phyloP scores from a whole-genome alignment of 2,113 vertebrate species.

The Erinaceus europaeus region DNA sequence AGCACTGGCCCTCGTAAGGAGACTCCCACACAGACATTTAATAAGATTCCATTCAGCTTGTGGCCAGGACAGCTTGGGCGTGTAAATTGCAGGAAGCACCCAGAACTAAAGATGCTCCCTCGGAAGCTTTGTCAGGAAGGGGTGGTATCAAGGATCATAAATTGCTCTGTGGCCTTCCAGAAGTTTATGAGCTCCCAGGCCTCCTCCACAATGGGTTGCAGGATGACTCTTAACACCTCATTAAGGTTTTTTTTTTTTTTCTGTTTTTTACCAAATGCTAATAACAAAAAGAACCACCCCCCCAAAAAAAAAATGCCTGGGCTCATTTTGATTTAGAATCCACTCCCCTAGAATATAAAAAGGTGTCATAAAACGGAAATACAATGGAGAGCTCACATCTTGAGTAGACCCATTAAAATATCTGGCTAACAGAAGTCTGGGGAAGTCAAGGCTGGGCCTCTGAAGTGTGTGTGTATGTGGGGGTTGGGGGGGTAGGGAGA shows the following conservation, averaged over 20 bases:
- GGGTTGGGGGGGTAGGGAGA: too few species aligned
- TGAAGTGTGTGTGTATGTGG: too few species aligned
- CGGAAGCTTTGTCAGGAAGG: constrained; percentile 79
- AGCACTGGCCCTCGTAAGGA: neutral
- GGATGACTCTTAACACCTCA: constrained; percentile 84
- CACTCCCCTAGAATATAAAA: constrained; percentile 80
- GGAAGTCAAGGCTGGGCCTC: constrained; percentile 19
- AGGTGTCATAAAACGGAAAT: constrained; percentile 83
- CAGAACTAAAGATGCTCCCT: constrained; percentile 71
- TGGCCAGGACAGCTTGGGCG: neutral
- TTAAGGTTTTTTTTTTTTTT: constrained; percentile 73
- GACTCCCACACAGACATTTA: too few species aligned
- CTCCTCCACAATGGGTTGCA: constrained; percentile 76
- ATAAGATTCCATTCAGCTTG: too few species aligned
- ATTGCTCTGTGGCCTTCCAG: constrained; percentile 82
- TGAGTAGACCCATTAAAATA: constrained; percentile 66
- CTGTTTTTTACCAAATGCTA: constrained; percentile 84
- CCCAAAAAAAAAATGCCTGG: constrained; percentile 78
- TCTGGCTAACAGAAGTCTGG: neutral
- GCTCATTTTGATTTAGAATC: constrained; percentile 84
- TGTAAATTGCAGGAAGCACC: constrained; percentile 74
- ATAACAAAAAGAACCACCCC: constrained; percentile 81
- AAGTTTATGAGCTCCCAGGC: constrained; percentile 80
- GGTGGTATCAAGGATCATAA: constrained; percentile 77
- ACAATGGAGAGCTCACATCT: constrained; percentile 56